Evolutionary conservation across 2,113 vertebrate genomes (phyloP).

Genomic region (Heterotilapia buettikoferi): DNA sequence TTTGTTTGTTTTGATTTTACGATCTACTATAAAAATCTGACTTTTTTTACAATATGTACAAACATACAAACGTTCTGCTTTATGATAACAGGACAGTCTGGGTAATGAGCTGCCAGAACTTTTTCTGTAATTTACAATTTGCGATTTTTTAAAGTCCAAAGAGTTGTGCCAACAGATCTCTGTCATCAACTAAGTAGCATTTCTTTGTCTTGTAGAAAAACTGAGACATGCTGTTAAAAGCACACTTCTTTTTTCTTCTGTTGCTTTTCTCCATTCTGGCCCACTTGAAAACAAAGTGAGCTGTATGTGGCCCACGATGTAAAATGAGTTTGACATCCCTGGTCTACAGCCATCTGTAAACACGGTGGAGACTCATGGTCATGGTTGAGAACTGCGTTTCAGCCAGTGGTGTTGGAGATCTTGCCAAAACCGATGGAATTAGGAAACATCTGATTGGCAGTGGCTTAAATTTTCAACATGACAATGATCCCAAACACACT

Average conservation of each 20-base stretch:
- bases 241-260: neutral
- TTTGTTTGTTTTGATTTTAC: neutral
- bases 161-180: neutral
- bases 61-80: neutral
- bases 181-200: neutral
- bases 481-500: neutral
- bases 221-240: neutral
- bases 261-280: neutral
- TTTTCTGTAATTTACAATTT: neutral
- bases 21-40: neutral
- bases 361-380: neutral
- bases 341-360: neutral
- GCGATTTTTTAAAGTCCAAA: neutral
- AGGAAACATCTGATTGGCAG: neutral
- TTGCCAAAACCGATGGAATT: neutral
- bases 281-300: neutral
- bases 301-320: neutral
- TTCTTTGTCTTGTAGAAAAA: neutral
- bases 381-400: neutral
- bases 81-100: neutral
- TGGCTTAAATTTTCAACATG: neutral
- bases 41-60: neutral
- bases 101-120: neutral
- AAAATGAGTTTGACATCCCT: neutral
- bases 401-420: neutral